Conservation (phyloP, 2,113 vertebrate species). For the Pygoscelis antarcticus region DNA sequence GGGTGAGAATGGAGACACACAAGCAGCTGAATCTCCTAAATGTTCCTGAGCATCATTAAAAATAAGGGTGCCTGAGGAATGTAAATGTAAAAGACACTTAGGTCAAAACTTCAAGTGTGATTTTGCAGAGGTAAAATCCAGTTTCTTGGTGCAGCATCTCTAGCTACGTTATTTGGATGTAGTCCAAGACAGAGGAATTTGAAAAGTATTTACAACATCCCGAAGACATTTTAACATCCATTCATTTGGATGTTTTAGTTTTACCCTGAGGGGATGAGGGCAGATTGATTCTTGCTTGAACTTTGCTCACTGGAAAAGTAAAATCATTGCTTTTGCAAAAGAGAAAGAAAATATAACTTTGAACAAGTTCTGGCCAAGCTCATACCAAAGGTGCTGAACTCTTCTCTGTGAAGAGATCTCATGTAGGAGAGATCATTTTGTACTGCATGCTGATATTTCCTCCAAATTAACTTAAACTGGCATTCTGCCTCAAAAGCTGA, state of each 20-base stretch:
- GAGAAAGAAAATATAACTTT: neutral
- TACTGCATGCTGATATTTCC: conserved; percentile 12
- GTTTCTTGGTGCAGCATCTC: neutral
- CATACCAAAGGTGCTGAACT: conserved; percentile 1
- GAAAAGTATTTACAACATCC: neutral
- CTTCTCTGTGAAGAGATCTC: neutral
- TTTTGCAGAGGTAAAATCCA: neutral
- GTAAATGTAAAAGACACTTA: neutral
- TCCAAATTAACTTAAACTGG: conserved; percentile 18
- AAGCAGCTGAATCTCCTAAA: neutral
- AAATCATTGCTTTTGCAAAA: neutral
- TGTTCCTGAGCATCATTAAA: conserved; percentile 19
- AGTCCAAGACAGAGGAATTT: neutral
- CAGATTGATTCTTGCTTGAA: neutral
- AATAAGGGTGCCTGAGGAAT: neutral
- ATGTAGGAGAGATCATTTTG: neutral
- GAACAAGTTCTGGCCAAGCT: neutral
- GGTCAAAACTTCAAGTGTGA: neutral
- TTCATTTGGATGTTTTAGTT: neutral
- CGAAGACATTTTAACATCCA: neutral
- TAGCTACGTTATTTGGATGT: neutral
- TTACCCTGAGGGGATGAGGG: neutral
- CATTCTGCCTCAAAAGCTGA: conserved; percentile 4
- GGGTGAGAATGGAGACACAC: neutral
- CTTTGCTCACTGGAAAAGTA: neutral